Percentiles rank a stretch among this genome's conserved stretches.
Evolutionary conservation across 2,113 vertebrate genomes (phyloP).

Genomic region (Ellobius talpinus): DNA sequence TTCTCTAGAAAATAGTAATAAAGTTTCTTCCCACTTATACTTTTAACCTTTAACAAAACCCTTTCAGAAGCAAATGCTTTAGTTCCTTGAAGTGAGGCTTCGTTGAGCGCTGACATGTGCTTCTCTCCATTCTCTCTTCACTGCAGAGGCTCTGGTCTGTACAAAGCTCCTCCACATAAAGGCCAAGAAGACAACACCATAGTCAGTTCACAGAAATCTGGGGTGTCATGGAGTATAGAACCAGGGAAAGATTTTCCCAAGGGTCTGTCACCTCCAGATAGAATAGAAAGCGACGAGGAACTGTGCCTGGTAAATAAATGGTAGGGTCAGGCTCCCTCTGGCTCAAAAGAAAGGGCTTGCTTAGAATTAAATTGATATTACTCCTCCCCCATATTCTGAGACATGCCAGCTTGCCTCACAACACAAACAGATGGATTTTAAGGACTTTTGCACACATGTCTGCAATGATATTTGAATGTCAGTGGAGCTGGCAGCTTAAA

Average conservation of each 20-base stretch:
- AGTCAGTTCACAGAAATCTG: background rate
- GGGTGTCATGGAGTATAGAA: fast-evolving
- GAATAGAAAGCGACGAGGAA: background rate
- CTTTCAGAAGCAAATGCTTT: constrained; percentile 69
- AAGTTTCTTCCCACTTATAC: constrained; percentile 47
- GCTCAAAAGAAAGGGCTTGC: background rate
- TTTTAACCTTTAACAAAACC: constrained; percentile 71
- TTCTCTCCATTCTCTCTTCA: background rate
- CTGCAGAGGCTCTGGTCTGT: background rate
- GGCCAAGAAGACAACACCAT: background rate
- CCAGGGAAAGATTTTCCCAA: background rate
- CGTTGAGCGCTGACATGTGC: background rate
- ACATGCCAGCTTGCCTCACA: background rate
- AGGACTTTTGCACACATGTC: background rate
- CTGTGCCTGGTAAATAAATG: no score
- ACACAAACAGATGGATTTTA: background rate
- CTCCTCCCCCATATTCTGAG: background rate
- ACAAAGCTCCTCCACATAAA: background rate
- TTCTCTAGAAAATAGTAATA: constrained; percentile 85
- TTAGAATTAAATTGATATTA: background rate
- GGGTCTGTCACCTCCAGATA: background rate
- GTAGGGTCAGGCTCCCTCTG: background rate
- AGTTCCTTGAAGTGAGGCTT: background rate
- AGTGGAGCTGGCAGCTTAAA: background rate
- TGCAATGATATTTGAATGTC: background rate